Evolutionary conservation across 1,140 invertebrate species (phyloP).

Genomic region (fruit fly (Drosophila melanogaster)): Release_6_plus_ISO1_MT NT_037436.4:22492501-22493000

Average conservation of each 20-base stretch:
- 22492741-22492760: conserved; percentile 61
- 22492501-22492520: conserved; percentile 43
- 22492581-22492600: conserved; percentile 56
- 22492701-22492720: conserved; percentile 81
- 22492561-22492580: conserved; percentile 40
- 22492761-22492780: conserved; percentile 50
- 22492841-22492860: conserved; percentile 47
- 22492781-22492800: conserved; percentile 83
- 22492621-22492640: background rate
- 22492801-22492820: conserved; percentile 83
- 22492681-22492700: conserved; percentile 80
- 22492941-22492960: conserved; percentile 81
- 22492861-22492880: conserved; percentile 78
- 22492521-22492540: conserved; percentile 61
- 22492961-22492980: conserved; percentile 60
- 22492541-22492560: conserved; percentile 63
- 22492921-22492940: conserved; percentile 52
- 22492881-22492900: conserved; percentile 53
- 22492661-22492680: conserved; percentile 80
- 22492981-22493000: conserved; percentile 1
- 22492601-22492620: conserved; percentile 8
- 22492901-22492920: conserved; percentile 13
- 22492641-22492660: conserved; percentile 52
- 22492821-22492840: conserved; percentile 55
- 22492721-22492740: conserved; percentile 79